Evolutionary conservation across 2,888 invertebrate species (phyloP).

Genomic region (Cephus spinipes): DNA sequence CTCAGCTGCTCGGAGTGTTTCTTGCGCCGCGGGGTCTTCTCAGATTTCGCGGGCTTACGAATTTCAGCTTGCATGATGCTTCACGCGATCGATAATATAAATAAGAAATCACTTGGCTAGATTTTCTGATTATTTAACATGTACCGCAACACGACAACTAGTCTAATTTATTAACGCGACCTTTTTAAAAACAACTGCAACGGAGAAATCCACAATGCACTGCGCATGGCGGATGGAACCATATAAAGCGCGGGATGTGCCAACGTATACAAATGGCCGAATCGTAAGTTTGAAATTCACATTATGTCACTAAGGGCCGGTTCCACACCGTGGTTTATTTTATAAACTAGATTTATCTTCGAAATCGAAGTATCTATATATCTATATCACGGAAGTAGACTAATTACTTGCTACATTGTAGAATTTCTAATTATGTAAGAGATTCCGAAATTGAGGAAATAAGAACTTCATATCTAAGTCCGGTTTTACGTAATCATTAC

Average conservation of each 20-base stretch:
- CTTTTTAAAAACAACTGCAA: conserved; percentile 53
- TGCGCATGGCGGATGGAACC: conserved; percentile 30
- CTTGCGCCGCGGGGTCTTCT: conserved; percentile 54
- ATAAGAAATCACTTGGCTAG: background rate
- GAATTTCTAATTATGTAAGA: background rate
- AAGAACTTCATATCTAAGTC: too few relatives aligned
- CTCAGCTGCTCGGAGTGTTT: conserved; percentile 48
- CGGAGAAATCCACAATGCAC: conserved; percentile 29
- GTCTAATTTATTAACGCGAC: conserved; percentile 37
- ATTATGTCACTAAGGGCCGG: background rate
- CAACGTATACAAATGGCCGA: conserved; percentile 14
- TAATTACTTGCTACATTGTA: background rate
- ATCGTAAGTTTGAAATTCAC: background rate
- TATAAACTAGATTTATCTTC: too few relatives aligned
- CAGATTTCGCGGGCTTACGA: conserved; percentile 58
- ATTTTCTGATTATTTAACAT: background rate
- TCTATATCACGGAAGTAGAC: background rate
- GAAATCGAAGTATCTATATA: too few relatives aligned
- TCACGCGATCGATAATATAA: background rate
- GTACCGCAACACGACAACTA: background rate
- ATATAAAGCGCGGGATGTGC: conserved; percentile 30
- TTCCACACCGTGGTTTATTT: too few relatives aligned
- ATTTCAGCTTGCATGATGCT: conserved; percentile 40
- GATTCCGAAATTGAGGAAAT: too few relatives aligned
- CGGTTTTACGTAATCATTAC: too few relatives aligned